These are phyloP conservation scores for Pygmarrhopalites habei DNA, from an alignment of 1,140 invertebrate genomes.

Conservation along the genomic window DNA sequence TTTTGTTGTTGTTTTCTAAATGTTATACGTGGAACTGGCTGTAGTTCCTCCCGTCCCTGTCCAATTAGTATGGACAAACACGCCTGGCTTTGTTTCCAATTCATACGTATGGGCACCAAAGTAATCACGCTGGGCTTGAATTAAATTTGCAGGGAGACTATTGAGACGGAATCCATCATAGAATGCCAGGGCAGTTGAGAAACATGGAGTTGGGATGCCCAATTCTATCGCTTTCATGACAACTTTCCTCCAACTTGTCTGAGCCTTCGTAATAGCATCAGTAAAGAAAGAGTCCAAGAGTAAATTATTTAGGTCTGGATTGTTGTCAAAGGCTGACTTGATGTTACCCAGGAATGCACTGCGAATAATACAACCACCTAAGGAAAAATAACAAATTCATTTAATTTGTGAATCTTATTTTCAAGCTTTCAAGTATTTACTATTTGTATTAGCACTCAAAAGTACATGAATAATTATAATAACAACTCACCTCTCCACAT, in stretches of 20 bases:
- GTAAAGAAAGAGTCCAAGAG: conserved; percentile 92
- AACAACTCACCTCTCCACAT: conserved; percentile 99
- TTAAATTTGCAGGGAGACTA: conserved; percentile 79
- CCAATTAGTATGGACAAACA: conserved; percentile 97
- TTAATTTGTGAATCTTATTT: too few species aligned
- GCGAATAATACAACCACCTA: conserved; percentile 96
- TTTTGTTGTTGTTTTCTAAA: conserved; percentile 48
- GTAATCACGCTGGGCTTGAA: conserved; percentile 95
- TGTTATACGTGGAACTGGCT: conserved; percentile 90
- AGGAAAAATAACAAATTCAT: too few species aligned
- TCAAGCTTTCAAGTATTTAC: too few species aligned
- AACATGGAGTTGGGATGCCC: conserved; percentile 86
- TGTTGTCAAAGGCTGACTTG: conserved; percentile 89
- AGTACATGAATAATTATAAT: too few species aligned
- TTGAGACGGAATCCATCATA: conserved; percentile 88
- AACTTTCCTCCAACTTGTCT: conserved; percentile 63
- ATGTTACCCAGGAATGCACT: conserved; percentile 95
- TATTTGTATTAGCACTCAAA: too few species aligned
- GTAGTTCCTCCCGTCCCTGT: conserved; percentile 95
- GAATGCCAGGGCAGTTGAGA: conserved; percentile 89
- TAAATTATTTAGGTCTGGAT: conserved; percentile 82
- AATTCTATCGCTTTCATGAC: conserved; percentile 52
- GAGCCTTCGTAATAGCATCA: conserved; percentile 69
- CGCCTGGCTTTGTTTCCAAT: conserved; percentile 72
- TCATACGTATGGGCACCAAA: conserved; percentile 99